A percentile compares a stretch with the other conserved stretches of the same genome.
Evolutionary conservation across 2,888 invertebrate genomes (phyloP).

Genomic region (Hyposoter dolosus): DNA sequence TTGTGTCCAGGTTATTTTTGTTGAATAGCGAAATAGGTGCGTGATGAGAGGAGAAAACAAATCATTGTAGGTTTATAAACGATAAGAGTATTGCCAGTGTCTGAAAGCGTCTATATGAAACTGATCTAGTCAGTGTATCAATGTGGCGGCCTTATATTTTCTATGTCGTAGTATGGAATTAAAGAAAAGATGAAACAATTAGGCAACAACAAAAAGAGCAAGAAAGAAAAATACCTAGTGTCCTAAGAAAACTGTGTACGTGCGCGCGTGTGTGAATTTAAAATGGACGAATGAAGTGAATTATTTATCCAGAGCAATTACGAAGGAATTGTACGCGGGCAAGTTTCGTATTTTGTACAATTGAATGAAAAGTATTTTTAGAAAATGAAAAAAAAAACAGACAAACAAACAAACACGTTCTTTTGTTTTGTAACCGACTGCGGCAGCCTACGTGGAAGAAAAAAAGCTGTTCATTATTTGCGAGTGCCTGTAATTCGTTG

Average conservation of each 20-base stretch:
- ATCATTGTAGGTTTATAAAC: slow-evolving; percentile 56
- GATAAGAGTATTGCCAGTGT: slow-evolving; percentile 68
- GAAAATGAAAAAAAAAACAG: neutral
- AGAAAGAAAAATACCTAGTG: slow-evolving; percentile 36
- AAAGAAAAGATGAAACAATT: neutral
- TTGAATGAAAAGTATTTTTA: slow-evolving; percentile 39
- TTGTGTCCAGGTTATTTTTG: slow-evolving; percentile 77
- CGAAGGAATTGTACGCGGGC: slow-evolving; percentile 66
- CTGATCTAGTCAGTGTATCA: slow-evolving; percentile 85
- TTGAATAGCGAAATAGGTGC: slow-evolving; percentile 71
- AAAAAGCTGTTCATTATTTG: neutral
- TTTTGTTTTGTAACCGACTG: neutral
- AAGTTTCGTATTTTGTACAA: slow-evolving; percentile 66
- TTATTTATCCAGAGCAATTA: slow-evolving; percentile 62
- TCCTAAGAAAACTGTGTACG: slow-evolving; percentile 51
- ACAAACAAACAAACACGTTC: neutral
- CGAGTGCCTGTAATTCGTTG: slow-evolving; percentile 36
- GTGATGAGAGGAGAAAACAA: slow-evolving; percentile 66
- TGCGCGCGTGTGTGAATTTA: slow-evolving; percentile 10
- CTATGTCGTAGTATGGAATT: slow-evolving; percentile 78
- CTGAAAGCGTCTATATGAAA: slow-evolving; percentile 76
- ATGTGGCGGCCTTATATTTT: slow-evolving; percentile 85
- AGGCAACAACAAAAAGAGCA: slow-evolving; percentile 1
- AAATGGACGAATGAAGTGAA: slow-evolving; percentile 20
- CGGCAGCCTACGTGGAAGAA: slow-evolving; percentile 7